These are phyloP conservation scores for Litoditis marina DNA, from an alignment of 2,888 invertebrate species.

Conservation along the genomic window DNA sequence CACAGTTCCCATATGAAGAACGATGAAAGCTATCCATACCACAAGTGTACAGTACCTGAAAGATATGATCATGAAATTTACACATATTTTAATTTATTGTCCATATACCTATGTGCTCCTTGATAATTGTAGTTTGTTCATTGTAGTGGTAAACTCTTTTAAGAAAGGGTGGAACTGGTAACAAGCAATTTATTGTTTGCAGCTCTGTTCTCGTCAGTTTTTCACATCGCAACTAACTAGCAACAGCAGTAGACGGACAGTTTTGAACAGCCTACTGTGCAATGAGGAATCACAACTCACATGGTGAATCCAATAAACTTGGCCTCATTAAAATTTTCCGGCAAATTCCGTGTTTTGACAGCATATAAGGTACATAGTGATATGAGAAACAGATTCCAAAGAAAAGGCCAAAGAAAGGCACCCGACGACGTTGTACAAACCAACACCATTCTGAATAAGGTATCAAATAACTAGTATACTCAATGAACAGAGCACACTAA, in stretches of 20 bases:
- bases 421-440: conserved; percentile 67
- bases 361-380: conserved; percentile 89
- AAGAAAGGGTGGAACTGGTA: conserved; percentile 68
- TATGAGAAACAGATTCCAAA: conserved; percentile 74
- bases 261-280: no score
- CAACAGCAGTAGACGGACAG: no score
- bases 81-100: no score
- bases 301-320: conserved; percentile 80
- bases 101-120: no score
- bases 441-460: conserved; percentile 64
- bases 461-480: no score
- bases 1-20: conserved; percentile 85
- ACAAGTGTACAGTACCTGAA: conserved; percentile 61
- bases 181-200: no score
- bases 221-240: no score
- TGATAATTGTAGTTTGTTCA: background rate
- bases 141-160: background rate
- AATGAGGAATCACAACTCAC: no score
- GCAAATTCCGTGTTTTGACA: conserved; percentile 88
- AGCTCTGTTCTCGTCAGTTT: no score
- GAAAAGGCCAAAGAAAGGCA: conserved; percentile 78
- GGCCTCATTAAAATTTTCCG: conserved; percentile 92
- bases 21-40: conserved; percentile 92
- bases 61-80: background rate
- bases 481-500: no score